phyloP scores from a whole-genome alignment of 2,113 vertebrate species.

The Rutilus rutilus region DNA sequence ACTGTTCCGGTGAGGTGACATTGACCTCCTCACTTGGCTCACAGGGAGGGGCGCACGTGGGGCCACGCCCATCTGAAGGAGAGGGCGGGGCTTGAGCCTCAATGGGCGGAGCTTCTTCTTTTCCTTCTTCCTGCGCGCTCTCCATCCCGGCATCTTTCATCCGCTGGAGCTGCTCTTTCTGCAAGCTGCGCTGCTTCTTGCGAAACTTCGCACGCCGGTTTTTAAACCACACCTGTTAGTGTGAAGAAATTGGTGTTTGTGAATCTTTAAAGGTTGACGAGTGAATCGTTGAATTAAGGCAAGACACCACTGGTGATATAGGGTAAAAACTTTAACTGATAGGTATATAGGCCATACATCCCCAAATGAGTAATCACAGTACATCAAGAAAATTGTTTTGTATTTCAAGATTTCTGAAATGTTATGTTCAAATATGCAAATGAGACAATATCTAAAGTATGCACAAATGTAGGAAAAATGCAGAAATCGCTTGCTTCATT shows the following conservation, averaged over 20 bases:
- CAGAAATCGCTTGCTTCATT: background rate
- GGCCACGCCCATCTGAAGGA: constrained; percentile 75
- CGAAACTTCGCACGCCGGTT: constrained; percentile 97
- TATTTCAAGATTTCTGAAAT: background rate
- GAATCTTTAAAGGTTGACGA: background rate
- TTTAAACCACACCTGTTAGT: constrained; percentile 96
- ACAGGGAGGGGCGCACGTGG: constrained; percentile 68
- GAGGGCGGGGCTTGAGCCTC: constrained; percentile 74
- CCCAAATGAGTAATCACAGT: background rate
- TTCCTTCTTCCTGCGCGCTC: constrained; percentile 78
- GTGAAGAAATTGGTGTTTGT: background rate
- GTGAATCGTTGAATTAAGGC: background rate
- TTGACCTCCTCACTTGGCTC: constrained; percentile 87
- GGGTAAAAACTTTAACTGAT: background rate
- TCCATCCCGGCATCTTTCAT: constrained; percentile 87
- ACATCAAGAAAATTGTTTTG: background rate
- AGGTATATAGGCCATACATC: background rate
- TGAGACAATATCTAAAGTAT: background rate
- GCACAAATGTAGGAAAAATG: background rate
- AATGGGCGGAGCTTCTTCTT: constrained; percentile 61
- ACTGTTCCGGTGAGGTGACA: constrained; percentile 92
- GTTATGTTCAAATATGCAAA: background rate
- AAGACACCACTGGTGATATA: background rate
- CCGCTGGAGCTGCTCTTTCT: constrained; percentile 98
- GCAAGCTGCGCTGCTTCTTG: constrained; percentile 97